Evolutionary conservation across 2,113 vertebrate genomes (phyloP).

Genomic region (Picathartes gymnocephalus): DNA sequence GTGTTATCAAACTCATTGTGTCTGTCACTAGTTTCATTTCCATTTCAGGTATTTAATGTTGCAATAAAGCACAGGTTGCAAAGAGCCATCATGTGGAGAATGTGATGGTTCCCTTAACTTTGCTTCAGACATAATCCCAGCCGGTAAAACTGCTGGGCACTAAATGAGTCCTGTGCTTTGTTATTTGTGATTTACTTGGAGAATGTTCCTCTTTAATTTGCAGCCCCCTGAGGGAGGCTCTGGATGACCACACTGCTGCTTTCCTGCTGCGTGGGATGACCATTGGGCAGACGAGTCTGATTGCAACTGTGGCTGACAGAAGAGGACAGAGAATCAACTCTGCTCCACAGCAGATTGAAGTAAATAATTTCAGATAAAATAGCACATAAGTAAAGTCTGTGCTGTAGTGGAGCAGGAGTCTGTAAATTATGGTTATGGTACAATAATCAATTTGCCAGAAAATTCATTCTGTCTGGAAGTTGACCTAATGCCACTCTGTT

Average conservation of each 20-base stretch:
- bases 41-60: neutral
- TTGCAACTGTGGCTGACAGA: conserved; percentile 78
- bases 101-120: neutral
- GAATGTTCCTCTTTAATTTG: neutral
- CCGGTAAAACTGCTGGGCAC: neutral
- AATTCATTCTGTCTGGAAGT: neutral
- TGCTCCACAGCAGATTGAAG: conserved; percentile 87
- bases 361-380: conserved; percentile 40
- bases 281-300: conserved; percentile 88
- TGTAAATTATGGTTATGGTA: neutral
- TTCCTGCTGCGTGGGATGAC: conserved; percentile 82
- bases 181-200: neutral
- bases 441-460: neutral
- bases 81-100: neutral
- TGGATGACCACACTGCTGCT: conserved; percentile 80
- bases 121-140: neutral
- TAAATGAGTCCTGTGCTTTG: neutral
- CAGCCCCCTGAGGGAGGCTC: conserved; percentile 77
- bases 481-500: neutral
- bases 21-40: neutral
- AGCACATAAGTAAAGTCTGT: neutral
- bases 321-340: conserved; percentile 80
- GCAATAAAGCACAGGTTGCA: neutral
- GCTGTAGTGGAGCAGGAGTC: neutral
- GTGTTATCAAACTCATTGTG: neutral